These are phyloP conservation scores for Atrina japonica DNA, from an alignment of 2,888 invertebrate genomes.

Conservation along the genomic window DNA sequence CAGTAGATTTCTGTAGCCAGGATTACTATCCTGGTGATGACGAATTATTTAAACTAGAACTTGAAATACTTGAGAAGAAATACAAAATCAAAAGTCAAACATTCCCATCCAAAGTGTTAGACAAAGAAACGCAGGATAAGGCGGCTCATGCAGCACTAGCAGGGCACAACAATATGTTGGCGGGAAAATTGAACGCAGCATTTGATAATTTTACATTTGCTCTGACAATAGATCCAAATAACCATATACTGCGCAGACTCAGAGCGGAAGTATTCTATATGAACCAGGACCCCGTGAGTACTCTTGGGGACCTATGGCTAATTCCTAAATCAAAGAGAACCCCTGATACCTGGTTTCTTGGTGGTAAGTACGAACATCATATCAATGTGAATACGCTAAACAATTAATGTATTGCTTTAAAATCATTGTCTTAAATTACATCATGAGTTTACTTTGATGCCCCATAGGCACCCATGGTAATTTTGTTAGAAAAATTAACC, in stretches of 20 bases:
- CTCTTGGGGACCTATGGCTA: slow-evolving; percentile 63
- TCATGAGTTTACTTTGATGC: background rate
- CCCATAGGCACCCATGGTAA: background rate
- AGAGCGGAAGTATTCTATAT: slow-evolving; percentile 63
- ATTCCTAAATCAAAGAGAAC: slow-evolving; percentile 66
- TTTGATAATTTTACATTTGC: slow-evolving; percentile 52
- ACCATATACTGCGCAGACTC: slow-evolving; percentile 59
- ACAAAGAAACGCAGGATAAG: slow-evolving; percentile 44
- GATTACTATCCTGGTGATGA: slow-evolving; percentile 73
- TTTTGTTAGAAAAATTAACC: background rate
- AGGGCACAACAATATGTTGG: slow-evolving; percentile 54
- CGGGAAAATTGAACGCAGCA: slow-evolving; percentile 52
- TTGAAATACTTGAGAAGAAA: slow-evolving; percentile 67
- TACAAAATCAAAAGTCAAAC: slow-evolving; percentile 47
- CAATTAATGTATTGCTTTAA: background rate
- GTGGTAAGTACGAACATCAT: slow-evolving; percentile 64
- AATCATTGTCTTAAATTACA: background rate
- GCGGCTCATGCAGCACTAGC: slow-evolving; percentile 59
- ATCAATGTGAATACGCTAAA: too few relatives aligned
- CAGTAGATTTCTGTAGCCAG: slow-evolving; percentile 67
- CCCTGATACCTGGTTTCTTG: slow-evolving; percentile 72
- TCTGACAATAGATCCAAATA: slow-evolving; percentile 53
- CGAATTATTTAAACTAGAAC: slow-evolving; percentile 62
- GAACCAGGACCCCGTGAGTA: slow-evolving; percentile 51
- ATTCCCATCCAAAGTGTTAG: slow-evolving; percentile 13